Evolutionary conservation across 1,140 invertebrate species (phyloP).

Genomic region (Lordiphosa mommai): DNA sequence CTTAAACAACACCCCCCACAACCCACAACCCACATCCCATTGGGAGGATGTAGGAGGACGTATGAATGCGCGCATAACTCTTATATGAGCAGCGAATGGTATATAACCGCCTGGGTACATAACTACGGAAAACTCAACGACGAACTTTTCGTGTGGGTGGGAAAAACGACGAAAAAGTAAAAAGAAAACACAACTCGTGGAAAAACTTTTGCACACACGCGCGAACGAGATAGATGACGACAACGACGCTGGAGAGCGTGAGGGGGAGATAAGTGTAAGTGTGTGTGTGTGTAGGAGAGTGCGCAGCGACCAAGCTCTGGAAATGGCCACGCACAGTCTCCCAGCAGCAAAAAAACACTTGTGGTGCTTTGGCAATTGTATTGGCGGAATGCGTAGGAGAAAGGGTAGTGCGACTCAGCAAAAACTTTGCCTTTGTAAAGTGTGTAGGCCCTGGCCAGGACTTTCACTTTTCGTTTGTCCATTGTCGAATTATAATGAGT

Average conservation of each 20-base stretch:
- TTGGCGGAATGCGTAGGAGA: constrained; percentile 3
- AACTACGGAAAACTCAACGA: constrained; percentile 49
- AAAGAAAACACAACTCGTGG: constrained; percentile 54
- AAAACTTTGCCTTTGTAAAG: constrained; percentile 25
- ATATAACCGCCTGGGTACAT: constrained; percentile 30
- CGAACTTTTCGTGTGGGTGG: constrained; percentile 62
- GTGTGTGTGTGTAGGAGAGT: constrained; percentile 28
- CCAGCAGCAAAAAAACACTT: constrained; percentile 41
- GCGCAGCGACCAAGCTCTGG: constrained; percentile 37
- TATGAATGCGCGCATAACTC: constrained; percentile 62
- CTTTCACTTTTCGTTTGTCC: constrained; percentile 57
- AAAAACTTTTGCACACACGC: constrained; percentile 66
- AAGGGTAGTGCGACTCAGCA: neutral
- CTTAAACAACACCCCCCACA: neutral
- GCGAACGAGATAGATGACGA: constrained; percentile 63
- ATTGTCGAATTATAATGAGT: constrained; percentile 60
- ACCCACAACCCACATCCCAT: constrained; percentile 20
- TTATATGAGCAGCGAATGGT: constrained; percentile 43
- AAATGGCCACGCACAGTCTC: constrained; percentile 20
- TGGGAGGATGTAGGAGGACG: constrained; percentile 32
- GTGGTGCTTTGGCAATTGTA: constrained; percentile 46
- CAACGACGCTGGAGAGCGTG: constrained; percentile 32
- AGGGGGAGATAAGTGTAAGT: constrained; percentile 13
- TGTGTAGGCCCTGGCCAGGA: constrained; percentile 35
- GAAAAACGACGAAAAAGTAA: constrained; percentile 40